phyloP scores from a whole-genome alignment of 2,888 invertebrate species.

The Priocnemis perturbator region DNA sequence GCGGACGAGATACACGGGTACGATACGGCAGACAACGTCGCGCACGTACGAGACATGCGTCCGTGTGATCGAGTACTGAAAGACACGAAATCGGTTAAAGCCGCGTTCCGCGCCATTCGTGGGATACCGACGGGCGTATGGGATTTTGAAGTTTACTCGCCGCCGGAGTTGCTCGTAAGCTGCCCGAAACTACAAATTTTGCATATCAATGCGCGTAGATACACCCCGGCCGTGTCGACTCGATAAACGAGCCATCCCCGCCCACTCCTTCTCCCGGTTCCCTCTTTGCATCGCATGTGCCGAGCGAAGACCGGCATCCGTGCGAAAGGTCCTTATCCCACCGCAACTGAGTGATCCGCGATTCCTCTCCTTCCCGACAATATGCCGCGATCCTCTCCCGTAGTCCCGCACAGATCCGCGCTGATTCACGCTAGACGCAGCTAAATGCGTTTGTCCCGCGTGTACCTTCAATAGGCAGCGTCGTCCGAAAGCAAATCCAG shows the following conservation, averaged over 20 bases:
- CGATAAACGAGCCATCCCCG: constrained; percentile 59
- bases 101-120: not conserved
- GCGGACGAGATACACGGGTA: not conserved
- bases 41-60: too few relatives aligned
- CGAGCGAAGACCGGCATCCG: not conserved
- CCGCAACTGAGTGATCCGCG: constrained; percentile 30
- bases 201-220: constrained; percentile 64
- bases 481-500: constrained; percentile 39
- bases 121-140: constrained; percentile 19
- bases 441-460: constrained; percentile 5
- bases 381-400: constrained; percentile 26
- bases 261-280: not conserved
- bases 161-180: constrained; percentile 52
- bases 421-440: not conserved
- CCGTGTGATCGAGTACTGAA: too few relatives aligned
- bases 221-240: constrained; percentile 56
- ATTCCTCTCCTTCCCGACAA: constrained; percentile 28
- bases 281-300: constrained; percentile 15
- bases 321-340: constrained; percentile 15
- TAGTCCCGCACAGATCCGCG: constrained; percentile 16
- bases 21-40: not conserved
- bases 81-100: constrained; percentile 39
- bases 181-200: constrained; percentile 65
- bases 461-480: constrained; percentile 16
- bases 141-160: constrained; percentile 63